Evolutionary conservation across 1,140 invertebrate genomes (phyloP).

Genomic region (Drosophila bocqueti): DNA sequence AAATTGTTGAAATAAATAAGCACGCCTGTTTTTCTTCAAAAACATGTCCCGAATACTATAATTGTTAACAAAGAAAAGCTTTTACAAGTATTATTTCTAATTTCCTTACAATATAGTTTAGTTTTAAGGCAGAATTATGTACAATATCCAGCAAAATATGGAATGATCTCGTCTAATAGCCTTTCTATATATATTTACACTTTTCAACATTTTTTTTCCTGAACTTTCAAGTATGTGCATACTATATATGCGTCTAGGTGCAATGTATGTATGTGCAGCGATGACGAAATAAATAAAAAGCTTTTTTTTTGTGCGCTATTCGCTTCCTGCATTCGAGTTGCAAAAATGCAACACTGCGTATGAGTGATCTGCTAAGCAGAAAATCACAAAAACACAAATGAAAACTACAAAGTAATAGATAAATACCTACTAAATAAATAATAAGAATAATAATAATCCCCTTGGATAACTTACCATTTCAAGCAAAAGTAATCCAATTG

Average conservation of each 20-base stretch:
- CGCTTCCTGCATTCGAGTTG: conserved; percentile 64
- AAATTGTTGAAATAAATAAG: conserved; percentile 3
- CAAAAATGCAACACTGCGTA: conserved; percentile 70
- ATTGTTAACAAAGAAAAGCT: conserved; percentile 54
- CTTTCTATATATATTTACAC: neutral
- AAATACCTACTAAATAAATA: neutral
- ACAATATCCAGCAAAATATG: neutral
- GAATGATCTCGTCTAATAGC: conserved; percentile 2
- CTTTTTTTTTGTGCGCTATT: conserved; percentile 49
- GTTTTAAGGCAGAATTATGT: neutral
- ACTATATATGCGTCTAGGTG: conserved; percentile 16
- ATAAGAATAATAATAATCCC: neutral
- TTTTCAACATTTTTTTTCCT: conserved; percentile 52
- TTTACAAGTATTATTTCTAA: conserved; percentile 9
- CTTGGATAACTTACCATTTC: conserved; percentile 59
- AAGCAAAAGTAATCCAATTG: conserved; percentile 74
- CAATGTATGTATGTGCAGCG: conserved; percentile 43
- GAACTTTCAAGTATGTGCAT: conserved; percentile 49
- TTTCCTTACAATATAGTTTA: conserved; percentile 12
- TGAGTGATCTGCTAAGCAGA: conserved; percentile 57
- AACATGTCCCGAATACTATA: conserved; percentile 34
- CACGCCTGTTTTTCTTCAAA: conserved; percentile 14
- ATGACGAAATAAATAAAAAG: conserved; percentile 71
- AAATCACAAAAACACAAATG: neutral
- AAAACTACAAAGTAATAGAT: neutral